These are phyloP conservation scores for Triplophysa siluroides DNA, from an alignment of 2,113 vertebrate genomes.

Conservation along the genomic window DNA sequence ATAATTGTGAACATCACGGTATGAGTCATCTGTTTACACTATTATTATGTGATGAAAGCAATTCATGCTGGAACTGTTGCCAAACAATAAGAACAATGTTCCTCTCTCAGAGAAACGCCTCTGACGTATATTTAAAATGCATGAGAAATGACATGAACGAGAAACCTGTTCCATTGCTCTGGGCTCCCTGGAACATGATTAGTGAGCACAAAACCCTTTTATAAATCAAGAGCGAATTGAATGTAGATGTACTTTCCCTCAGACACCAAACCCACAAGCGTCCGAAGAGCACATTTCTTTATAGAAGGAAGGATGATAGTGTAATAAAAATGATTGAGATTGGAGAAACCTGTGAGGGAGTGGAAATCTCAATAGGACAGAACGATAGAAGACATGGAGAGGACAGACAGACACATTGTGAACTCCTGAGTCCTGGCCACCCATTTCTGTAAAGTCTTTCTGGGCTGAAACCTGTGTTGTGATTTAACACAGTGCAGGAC, in stretches of 20 bases:
- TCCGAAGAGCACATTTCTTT: background rate
- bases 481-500: constrained; percentile 57
- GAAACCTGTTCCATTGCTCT: background rate
- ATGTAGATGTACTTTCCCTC: background rate
- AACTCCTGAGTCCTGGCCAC: constrained; percentile 24
- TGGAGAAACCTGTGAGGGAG: background rate
- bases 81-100: constrained; percentile 39
- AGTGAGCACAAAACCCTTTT: background rate
- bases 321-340: too few species aligned
- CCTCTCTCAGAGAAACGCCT: background rate
- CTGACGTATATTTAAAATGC: constrained; percentile 16
- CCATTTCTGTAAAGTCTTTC: background rate
- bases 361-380: background rate
- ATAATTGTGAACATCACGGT: constrained; percentile 7
- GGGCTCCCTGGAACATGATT: background rate
- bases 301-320: background rate
- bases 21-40: constrained; percentile 17
- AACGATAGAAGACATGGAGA: background rate
- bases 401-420: background rate
- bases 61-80: constrained; percentile 5
- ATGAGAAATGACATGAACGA: constrained; percentile 8
- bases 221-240: background rate
- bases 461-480: constrained; percentile 50
- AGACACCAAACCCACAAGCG: constrained; percentile 1
- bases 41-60: constrained; percentile 30